Evolutionary conservation across 2,888 invertebrate genomes (phyloP), one percentile per base, ranked within the genome.

Genomic region (Cenopis cana): DNA sequence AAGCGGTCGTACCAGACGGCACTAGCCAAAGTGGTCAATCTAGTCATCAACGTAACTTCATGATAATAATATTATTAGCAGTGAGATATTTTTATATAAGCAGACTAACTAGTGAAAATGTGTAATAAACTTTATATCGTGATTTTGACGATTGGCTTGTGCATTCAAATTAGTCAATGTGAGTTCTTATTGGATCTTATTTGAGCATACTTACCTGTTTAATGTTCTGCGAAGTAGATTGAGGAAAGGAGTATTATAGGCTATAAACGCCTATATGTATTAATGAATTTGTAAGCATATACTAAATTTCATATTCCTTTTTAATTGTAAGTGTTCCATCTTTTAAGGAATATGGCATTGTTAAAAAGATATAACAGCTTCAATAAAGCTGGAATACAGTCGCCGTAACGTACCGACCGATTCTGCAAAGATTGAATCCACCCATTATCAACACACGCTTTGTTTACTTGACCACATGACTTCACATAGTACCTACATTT

Each of bases 31-130:
- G 49, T 61, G 54, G 61, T 17, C 54, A 50, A 55, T 61, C 60
- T 71, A 71, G 71, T 71, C 61, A 50, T 24, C 60, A 46, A 33
- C 29, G 14, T 61, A n/a, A 61, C 18, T 49, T 49, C 41, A 46
- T 55, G 14, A 56, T 36, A 57, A 17, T 18, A 55, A 24, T 55
- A 55, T 36, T 55, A 54, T 9, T 18, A n/a, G 17, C 49, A 38
- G 18, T 55, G 29, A 24, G 9, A 20, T 57, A 9, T 11, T 64
- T 41, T 69, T 69, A 8, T 50, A 17, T 49, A 41, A 29, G 17
- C 29, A n/a, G 10, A 57, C n/a, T 33, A 5, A n/a, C 29, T 18
- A 17, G 36, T 18, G 11, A 71, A 50, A 24, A 67, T 71, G 67
- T 4, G 38, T 52, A 60, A 24, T 29, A 54, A 29, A 29, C 38